Evolutionary conservation across 2,113 vertebrate genomes (phyloP).

Genomic region (Scolopax mira): DNA sequence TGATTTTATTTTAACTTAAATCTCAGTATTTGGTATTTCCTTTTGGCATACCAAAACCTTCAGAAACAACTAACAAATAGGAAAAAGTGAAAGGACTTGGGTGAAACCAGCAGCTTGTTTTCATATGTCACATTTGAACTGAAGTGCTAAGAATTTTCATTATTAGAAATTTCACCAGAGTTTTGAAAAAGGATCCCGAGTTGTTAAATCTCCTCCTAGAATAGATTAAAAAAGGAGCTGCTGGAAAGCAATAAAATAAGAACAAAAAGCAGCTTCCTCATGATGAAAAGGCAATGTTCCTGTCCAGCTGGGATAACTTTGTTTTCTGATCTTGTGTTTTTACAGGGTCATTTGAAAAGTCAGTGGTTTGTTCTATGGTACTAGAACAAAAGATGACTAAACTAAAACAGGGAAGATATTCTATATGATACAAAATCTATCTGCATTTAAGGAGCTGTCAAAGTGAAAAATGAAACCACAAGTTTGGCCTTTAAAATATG

Average conservation of each 20-base stretch:
- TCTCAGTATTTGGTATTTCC: background rate
- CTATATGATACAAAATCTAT: slow-evolving; percentile 55
- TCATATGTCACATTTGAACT: background rate
- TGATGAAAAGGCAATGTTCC: background rate
- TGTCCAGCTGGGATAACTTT: background rate
- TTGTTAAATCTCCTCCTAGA: background rate
- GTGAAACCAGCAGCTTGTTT: background rate
- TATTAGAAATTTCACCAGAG: background rate
- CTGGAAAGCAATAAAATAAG: background rate
- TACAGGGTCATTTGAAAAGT: slow-evolving; percentile 7
- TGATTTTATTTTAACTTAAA: background rate
- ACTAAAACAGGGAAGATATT: background rate
- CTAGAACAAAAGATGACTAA: slow-evolving; percentile 36
- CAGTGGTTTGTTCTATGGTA: background rate
- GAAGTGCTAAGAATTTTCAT: background rate
- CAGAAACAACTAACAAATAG: background rate
- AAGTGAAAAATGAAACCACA: slow-evolving; percentile 74
- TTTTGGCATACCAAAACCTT: background rate
- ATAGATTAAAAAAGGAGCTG: background rate
- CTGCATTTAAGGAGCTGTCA: slow-evolving; percentile 73
- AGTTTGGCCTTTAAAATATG: slow-evolving; percentile 78
- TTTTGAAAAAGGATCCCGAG: background rate
- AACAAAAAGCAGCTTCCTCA: background rate
- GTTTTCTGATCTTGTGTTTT: background rate
- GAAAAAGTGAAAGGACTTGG: background rate